A percentile compares a stretch with the other conserved stretches of the same genome.
These are phyloP conservation scores for Tamandua tetradactyla DNA, from an alignment of 2,797 vertebrate genomes.

Conservation along the genomic window DNA sequence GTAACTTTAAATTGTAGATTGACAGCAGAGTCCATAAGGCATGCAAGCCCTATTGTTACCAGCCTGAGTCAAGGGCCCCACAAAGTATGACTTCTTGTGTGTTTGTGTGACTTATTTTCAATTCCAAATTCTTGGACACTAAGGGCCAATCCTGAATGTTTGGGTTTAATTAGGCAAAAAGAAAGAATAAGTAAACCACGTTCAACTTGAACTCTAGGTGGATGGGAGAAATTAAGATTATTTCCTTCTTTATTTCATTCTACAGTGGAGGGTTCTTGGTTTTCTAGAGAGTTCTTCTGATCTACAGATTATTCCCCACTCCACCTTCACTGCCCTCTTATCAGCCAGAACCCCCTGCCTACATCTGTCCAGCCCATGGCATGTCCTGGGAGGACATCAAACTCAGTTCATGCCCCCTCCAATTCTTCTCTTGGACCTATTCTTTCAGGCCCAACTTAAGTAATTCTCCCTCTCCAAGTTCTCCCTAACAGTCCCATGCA, in stretches of 20 bases:
- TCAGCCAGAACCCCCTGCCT: background rate
- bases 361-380: background rate
- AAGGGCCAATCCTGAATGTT: no score
- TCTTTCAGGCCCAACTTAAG: background rate
- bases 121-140: no score
- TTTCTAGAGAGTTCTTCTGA: background rate
- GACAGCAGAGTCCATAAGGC: background rate
- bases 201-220: background rate
- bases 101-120: no score
- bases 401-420: background rate
- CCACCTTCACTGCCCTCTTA: background rate
- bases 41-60: background rate
- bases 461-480: background rate
- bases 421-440: background rate
- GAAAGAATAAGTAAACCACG: no score
- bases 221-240: background rate
- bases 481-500: background rate
- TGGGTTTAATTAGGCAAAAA: no score
- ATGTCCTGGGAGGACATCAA: background rate
- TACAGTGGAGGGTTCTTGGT: background rate
- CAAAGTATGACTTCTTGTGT: no score
- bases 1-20: background rate
- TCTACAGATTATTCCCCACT: background rate
- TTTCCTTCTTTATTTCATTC: background rate
- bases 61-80: background rate